Evolutionary conservation across 2,113 vertebrate genomes (phyloP).

Genomic region (Sus scrofa): DNA sequence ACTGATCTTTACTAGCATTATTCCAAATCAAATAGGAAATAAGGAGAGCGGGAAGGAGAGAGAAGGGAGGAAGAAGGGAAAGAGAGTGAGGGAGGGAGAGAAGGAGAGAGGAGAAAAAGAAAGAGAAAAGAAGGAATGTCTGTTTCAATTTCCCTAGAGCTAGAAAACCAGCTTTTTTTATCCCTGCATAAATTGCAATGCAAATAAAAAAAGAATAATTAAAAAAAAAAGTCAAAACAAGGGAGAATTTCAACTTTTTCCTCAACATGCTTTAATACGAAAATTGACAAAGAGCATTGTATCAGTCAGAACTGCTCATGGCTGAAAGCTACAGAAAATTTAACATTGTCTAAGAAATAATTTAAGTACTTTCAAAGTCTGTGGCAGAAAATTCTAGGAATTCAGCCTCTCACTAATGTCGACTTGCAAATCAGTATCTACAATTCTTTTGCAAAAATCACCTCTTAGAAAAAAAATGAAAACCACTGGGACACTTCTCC

Average conservation of each 20-base stretch:
- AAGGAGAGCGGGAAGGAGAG: neutral
- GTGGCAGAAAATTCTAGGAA: conserved; percentile 41
- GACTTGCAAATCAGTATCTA: neutral
- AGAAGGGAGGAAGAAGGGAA: neutral
- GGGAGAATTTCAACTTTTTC: conserved; percentile 47
- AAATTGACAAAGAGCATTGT: conserved; percentile 25
- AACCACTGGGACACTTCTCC: neutral
- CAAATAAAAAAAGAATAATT: neutral
- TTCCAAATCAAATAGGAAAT: conserved; percentile 11
- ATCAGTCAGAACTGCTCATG: conserved; percentile 45
- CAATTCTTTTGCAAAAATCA: conserved; percentile 49
- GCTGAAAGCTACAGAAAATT: conserved; percentile 59
- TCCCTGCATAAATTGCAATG: conserved; percentile 50
- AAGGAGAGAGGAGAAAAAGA: neutral
- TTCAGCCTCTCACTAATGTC: conserved; percentile 1
- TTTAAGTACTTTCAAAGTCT: conserved; percentile 69
- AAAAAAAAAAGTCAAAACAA: conserved; percentile 1
- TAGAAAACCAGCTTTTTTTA: conserved; percentile 27
- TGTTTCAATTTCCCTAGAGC: neutral
- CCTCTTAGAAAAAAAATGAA: neutral
- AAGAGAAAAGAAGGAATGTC: neutral
- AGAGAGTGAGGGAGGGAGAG: too few species aligned
- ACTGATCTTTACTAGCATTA: conserved; percentile 9
- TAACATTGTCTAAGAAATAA: conserved; percentile 50
- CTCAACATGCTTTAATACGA: conserved; percentile 26